phyloP scores from a whole-genome alignment of 2,888 invertebrate species.

The Campoplex capitator region DNA sequence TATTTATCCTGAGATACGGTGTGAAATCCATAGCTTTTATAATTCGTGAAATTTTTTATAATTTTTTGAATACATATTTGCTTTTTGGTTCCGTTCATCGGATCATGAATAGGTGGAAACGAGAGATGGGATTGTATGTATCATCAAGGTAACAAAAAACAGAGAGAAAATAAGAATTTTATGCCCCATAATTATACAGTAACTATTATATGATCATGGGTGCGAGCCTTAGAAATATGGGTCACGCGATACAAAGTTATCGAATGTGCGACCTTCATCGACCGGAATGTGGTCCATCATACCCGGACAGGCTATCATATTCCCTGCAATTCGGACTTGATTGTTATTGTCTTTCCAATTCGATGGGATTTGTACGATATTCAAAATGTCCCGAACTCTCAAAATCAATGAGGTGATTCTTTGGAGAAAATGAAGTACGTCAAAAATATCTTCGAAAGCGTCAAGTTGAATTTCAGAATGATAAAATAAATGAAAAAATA shows the following conservation, averaged over 20 bases:
- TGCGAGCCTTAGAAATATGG: not conserved
- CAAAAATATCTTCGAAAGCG: not conserved
- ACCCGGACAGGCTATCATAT: not conserved
- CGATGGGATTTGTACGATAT: not conserved
- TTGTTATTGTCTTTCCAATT: not conserved
- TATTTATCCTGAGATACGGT: constrained; percentile 15
- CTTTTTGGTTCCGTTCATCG: constrained; percentile 23
- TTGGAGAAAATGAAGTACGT: not conserved
- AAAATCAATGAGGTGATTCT: not conserved
- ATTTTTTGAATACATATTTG: constrained; percentile 8
- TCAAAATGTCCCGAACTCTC: not conserved
- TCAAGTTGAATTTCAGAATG: not conserved
- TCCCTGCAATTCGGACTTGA: not conserved
- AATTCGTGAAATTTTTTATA: constrained; percentile 7
- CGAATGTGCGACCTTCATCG: not conserved
- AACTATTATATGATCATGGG: not conserved
- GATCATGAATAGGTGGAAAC: constrained; percentile 49
- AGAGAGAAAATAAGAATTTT: not conserved
- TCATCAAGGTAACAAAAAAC: not conserved
- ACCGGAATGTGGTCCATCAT: not conserved
- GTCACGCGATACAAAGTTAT: not conserved
- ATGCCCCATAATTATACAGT: constrained; percentile 4
- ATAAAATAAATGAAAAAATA: not conserved
- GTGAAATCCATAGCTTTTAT: constrained; percentile 40
- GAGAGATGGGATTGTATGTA: not conserved